A percentile compares a stretch with the other conserved stretches of the same genome.
Evolutionary conservation across 2,888 invertebrate genomes (phyloP).

Genomic region (Drosophila prostipennis): DNA sequence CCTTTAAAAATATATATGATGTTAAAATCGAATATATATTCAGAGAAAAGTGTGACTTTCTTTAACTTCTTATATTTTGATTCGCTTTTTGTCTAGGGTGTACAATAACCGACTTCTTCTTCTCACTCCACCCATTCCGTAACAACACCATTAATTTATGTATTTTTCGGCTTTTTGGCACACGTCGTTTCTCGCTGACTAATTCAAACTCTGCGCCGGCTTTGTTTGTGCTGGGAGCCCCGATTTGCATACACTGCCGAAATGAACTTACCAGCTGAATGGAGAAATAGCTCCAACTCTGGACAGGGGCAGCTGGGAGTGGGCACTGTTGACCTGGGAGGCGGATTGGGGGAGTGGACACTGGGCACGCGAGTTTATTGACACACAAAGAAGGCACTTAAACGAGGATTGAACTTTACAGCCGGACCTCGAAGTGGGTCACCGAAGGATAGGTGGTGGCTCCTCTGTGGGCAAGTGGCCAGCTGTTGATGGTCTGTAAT

Average conservation of each 20-base stretch:
- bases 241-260: slow-evolving; percentile 63
- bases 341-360: slow-evolving; percentile 22
- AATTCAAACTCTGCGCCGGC: slow-evolving; percentile 18
- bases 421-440: slow-evolving; percentile 46
- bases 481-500: slow-evolving; percentile 57
- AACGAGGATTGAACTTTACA: slow-evolving; percentile 55
- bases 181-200: slow-evolving; percentile 57
- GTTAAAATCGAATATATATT: too few relatives aligned
- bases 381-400: slow-evolving; percentile 56
- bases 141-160: slow-evolving; percentile 64
- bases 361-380: slow-evolving; percentile 67
- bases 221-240: slow-evolving; percentile 45
- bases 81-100: neutral
- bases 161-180: slow-evolving; percentile 65
- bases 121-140: neutral
- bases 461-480: slow-evolving; percentile 45
- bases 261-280: slow-evolving; percentile 15
- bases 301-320: neutral
- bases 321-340: neutral
- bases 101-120: neutral
- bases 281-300: neutral
- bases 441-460: slow-evolving; percentile 20
- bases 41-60: too few relatives aligned
- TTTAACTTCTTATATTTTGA: neutral
- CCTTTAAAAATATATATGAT: too few relatives aligned